Evolutionary conservation across 2,797 vertebrate genomes (phyloP), one percentile per base, ranked within the genome.

Genomic region (Rhynchotus rufescens): DNA sequence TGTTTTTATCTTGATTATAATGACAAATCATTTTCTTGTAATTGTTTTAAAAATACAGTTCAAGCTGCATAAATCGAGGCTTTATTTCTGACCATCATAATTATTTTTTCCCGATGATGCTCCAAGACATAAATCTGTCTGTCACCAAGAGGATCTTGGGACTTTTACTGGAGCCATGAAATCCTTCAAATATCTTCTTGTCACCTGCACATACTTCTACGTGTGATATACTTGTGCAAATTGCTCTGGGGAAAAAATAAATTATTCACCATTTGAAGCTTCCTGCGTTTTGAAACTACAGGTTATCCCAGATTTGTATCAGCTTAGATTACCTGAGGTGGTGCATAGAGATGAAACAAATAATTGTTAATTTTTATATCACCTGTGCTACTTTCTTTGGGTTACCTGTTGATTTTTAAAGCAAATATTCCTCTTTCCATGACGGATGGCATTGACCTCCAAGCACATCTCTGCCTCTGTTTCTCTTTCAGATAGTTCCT

Each of bases 221-320:
- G 12, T 51, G 49, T 78, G 42, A 67, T 52, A 45, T 49, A 52
- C 23, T 62, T 10, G 9, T 40, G 36, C 44, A 80, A 61, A 76
- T 67, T 21, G 9, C 64, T 84, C 44, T 73, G 30, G 34, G 42
- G 9, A 93, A 30, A 30, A 61, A 36, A 61, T 38, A 61, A 38
- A 13, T 25, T 86, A 60, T 66, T 86, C 60, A 66, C 3, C 21
- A 73, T 10, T 8, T 1, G 2, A 80, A 68, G 8, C 6, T 60
- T 80, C 69, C 12, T 61, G 5, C 49, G 11, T 80, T 88, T 88
- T 74, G 36, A 68, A 75, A 80, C 65, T 38, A 19, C 77, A 32
- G 0, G 0, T 3, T 0, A 74, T 65, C 7, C 13, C 3, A 19
- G 6, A 0, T 45, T 61, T 87, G 74, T 88, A n/a, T n/a, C 1